These are phyloP conservation scores for Aurelia coerulea DNA, from an alignment of 30 jellyfish, hydroid and myxozoan species.

Conservation along the genomic window DNA sequence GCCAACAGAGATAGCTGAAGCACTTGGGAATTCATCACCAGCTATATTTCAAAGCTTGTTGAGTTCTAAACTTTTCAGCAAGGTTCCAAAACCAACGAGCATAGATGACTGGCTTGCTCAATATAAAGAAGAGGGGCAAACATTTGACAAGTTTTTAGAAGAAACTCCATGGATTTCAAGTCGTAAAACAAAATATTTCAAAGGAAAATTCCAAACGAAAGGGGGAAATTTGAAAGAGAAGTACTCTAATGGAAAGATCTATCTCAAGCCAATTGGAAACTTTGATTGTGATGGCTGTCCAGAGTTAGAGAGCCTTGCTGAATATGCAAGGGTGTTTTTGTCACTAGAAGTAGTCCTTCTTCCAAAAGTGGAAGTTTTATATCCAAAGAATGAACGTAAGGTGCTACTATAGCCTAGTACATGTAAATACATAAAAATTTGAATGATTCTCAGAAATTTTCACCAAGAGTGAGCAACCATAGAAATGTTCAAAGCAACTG, in stretches of 20 bases:
- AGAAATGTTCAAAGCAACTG: too few species aligned
- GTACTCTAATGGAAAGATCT: neutral
- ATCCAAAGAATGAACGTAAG: neutral
- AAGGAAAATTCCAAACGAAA: neutral
- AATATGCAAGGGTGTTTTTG: neutral
- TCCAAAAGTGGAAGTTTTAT: neutral
- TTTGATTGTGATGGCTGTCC: neutral
- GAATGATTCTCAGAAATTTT: too few species aligned
- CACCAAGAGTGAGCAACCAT: too few species aligned
- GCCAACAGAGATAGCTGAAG: neutral
- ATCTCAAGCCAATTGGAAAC: conserved; percentile 1
- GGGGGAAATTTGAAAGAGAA: neutral
- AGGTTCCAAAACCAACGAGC: neutral
- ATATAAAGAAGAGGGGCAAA: conserved; percentile 7
- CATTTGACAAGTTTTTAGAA: neutral
- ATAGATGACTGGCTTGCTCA: conserved; percentile 12
- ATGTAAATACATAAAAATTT: too few species aligned
- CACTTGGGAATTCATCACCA: neutral
- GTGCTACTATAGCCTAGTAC: too few species aligned
- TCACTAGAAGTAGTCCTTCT: neutral
- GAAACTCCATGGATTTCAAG: conserved; percentile 3
- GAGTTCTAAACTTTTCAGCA: neutral
- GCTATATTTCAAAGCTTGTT: neutral
- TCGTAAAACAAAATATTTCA: neutral
- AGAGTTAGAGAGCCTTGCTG: neutral